Conservation (phyloP, 2,888 invertebrate species). For the Zhengitettix transpicula region DNA sequence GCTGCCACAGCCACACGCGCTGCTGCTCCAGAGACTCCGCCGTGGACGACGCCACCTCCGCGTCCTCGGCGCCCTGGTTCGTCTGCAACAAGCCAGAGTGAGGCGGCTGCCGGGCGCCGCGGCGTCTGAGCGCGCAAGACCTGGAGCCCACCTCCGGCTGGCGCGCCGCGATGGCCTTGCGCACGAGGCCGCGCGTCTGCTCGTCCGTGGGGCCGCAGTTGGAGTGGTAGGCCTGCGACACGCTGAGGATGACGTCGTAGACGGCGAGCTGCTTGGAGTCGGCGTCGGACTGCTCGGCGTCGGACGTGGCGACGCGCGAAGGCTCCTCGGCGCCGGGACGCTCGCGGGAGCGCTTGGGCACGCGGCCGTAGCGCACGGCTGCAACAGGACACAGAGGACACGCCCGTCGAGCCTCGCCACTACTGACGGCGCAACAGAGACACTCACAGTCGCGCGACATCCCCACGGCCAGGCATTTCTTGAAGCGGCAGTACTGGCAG, state of each 20-base stretch:
- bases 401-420: too few species aligned
- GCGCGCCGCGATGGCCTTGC: constrained; percentile 42
- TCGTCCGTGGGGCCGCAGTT: constrained; percentile 83
- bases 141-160: neutral
- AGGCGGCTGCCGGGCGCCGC: too few species aligned
- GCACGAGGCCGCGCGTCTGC: constrained; percentile 48
- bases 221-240: constrained; percentile 70
- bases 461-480: constrained; percentile 89
- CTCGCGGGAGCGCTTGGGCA: constrained; percentile 84
- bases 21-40: constrained; percentile 52
- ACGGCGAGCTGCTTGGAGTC: constrained; percentile 43
- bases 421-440: too few species aligned
- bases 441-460: constrained; percentile 95
- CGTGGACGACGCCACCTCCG: constrained; percentile 38
- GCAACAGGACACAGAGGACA: constrained; percentile 23
- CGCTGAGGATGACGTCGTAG: constrained; percentile 62
- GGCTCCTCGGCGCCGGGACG: constrained; percentile 37
- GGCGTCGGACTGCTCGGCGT: constrained; percentile 33
- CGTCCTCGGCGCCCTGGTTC: constrained; percentile 16
- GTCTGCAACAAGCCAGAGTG: neutral
- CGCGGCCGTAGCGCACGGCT: constrained; percentile 93
- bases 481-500: constrained; percentile 91
- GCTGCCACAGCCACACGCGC: constrained; percentile 74
- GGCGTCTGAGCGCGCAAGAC: too few species aligned
- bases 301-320: constrained; percentile 18